Evolutionary conservation across 1,140 invertebrate genomes (phyloP).

Genomic region (Scaptomyza montana): DNA sequence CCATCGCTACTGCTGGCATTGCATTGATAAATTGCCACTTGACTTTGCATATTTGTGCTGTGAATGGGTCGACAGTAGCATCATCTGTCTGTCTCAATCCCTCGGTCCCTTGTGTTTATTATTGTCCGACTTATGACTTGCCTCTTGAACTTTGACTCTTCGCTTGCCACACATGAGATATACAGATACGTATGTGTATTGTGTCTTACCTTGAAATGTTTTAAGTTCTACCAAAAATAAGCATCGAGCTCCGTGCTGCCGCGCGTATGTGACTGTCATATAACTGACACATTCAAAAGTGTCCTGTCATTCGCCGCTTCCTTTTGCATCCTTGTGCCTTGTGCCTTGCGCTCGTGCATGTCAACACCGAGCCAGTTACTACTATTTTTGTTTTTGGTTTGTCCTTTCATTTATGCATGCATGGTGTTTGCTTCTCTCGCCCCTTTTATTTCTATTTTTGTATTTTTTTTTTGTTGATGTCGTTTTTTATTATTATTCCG

Average conservation of each 20-base stretch:
- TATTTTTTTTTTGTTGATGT: slow-evolving; percentile 38
- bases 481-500: slow-evolving; percentile 52
- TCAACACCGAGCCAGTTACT: slow-evolving; percentile 38
- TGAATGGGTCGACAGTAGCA: slow-evolving; percentile 43
- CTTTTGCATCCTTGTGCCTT: slow-evolving; percentile 10
- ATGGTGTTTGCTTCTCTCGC: slow-evolving; percentile 51
- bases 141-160: slow-evolving; percentile 68
- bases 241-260: slow-evolving; percentile 15
- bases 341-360: slow-evolving; percentile 12
- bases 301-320: slow-evolving; percentile 58
- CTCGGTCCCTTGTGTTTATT: slow-evolving; percentile 45
- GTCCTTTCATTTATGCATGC: slow-evolving; percentile 71
- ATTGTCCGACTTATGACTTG: slow-evolving; percentile 56
- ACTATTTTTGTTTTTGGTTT: slow-evolving; percentile 36
- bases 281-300: slow-evolving; percentile 74
- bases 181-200: background rate
- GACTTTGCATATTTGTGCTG: slow-evolving; percentile 76
- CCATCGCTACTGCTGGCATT: slow-evolving; percentile 23
- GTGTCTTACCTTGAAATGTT: slow-evolving; percentile 73
- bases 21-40: slow-evolving; percentile 79
- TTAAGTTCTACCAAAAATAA: slow-evolving; percentile 33
- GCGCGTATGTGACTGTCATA: slow-evolving; percentile 33
- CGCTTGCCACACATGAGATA: background rate
- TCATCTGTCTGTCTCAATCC: slow-evolving; percentile 22
- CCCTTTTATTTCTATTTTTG: background rate